Evolutionary conservation across 2,113 vertebrate genomes (phyloP).

Genomic region (Typhlomys cinereus): DNA sequence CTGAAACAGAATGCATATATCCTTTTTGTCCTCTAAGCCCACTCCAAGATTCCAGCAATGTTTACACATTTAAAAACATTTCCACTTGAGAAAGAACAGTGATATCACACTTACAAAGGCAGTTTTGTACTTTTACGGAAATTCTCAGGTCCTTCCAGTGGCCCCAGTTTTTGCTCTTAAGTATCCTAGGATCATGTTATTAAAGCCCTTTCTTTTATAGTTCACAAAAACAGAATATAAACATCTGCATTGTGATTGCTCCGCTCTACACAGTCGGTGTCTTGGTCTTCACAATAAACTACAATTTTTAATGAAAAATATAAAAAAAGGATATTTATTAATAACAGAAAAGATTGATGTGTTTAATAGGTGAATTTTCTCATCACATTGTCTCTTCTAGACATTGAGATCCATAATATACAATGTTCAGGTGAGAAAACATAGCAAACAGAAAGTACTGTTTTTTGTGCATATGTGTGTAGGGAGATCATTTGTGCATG

Average conservation of each 20-base stretch:
- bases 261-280: background rate
- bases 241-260: background rate
- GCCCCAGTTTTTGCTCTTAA: background rate
- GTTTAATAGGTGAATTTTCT: background rate
- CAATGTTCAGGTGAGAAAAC: background rate
- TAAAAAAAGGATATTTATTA: background rate
- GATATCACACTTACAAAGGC: conserved; percentile 25
- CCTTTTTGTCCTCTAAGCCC: background rate
- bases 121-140: conserved; percentile 12
- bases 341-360: background rate
- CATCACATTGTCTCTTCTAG: background rate
- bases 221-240: background rate
- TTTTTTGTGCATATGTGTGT: too few relatives aligned
- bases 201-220: conserved; percentile 30
- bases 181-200: conserved; percentile 8
- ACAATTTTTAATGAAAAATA: background rate
- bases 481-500: too few relatives aligned
- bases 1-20: conserved; percentile 56
- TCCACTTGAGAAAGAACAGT: conserved; percentile 32
- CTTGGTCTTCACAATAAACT: background rate
- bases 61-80: conserved; percentile 17
- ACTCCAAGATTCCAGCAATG: background rate
- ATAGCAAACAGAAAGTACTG: too few relatives aligned
- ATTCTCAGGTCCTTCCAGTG: background rate
- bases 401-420: background rate